phyloP scores from a whole-genome alignment of 2,797 vertebrate species.

The Coregonus ussuriensis region DNA sequence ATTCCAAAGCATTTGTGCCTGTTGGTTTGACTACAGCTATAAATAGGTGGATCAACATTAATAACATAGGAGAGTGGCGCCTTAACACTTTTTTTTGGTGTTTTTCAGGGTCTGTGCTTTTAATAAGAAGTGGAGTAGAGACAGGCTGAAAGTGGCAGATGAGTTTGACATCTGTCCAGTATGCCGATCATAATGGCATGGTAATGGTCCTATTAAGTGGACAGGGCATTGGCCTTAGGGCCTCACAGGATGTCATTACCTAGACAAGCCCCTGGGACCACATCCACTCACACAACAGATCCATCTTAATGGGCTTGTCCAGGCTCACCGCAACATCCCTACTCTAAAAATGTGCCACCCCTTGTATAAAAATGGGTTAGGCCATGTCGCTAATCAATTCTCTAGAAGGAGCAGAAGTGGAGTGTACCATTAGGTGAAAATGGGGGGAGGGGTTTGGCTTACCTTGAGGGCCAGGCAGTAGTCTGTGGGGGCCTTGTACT shows the following conservation, averaged over 20 bases:
- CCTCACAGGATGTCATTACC: conserved; percentile 19
- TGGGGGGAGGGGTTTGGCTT: conserved; percentile 8
- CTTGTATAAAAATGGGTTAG: background rate
- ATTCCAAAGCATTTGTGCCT: background rate
- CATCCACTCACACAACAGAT: conserved; percentile 8
- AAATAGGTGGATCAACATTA: too few species aligned
- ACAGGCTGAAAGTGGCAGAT: background rate
- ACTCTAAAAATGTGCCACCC: background rate
- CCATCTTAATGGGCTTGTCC: background rate
- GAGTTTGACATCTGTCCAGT: conserved; percentile 19
- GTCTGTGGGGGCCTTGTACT: conserved; percentile 97
- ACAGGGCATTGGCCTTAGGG: conserved; percentile 2
- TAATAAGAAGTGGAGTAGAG: background rate
- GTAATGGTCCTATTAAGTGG: conserved; percentile 14
- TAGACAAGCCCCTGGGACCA: background rate
- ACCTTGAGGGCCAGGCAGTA: conserved; percentile 97
- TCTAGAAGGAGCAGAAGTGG: background rate
- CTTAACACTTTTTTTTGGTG: background rate
- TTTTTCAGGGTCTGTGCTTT: background rate
- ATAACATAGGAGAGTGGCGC: too few species aligned
- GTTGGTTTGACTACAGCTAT: background rate
- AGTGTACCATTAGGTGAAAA: background rate
- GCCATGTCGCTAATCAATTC: background rate
- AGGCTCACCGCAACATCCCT: background rate
- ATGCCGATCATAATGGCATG: conserved; percentile 16